These are phyloP conservation scores for Aphis gossypii DNA, from an alignment of 1,140 invertebrate species.

Conservation along the genomic window DNA sequence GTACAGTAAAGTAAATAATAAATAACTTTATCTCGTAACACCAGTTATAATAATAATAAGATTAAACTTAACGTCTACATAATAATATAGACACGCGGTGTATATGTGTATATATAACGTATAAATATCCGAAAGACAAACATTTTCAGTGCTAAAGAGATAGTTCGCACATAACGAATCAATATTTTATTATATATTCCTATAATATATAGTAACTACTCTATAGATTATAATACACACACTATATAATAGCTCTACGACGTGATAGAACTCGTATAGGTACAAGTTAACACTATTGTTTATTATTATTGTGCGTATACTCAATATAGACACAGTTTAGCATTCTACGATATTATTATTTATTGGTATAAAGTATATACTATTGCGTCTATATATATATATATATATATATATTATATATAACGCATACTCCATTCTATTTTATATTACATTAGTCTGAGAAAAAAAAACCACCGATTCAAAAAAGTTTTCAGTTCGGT, in stretches of 20 bases:
- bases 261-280: background rate
- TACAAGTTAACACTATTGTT: background rate
- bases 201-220: background rate
- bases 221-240: background rate
- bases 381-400: background rate
- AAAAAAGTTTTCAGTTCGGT: background rate
- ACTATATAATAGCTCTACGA: background rate
- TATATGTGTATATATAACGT: background rate
- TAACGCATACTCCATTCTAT: background rate
- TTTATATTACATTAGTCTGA: background rate
- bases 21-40: constrained; percentile 23
- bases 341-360: background rate
- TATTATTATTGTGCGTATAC: background rate
- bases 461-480: background rate
- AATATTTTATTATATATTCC: background rate
- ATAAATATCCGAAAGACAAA: background rate
- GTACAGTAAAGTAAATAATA: background rate
- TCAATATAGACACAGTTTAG: background rate
- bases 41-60: background rate
- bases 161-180: background rate
- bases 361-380: background rate
- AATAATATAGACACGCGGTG: background rate
- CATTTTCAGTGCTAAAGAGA: background rate
- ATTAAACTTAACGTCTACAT: background rate
- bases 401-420: background rate